Conservation (phyloP, 92 coral and sea anemone species). For the Diadumene lineata region DNA sequence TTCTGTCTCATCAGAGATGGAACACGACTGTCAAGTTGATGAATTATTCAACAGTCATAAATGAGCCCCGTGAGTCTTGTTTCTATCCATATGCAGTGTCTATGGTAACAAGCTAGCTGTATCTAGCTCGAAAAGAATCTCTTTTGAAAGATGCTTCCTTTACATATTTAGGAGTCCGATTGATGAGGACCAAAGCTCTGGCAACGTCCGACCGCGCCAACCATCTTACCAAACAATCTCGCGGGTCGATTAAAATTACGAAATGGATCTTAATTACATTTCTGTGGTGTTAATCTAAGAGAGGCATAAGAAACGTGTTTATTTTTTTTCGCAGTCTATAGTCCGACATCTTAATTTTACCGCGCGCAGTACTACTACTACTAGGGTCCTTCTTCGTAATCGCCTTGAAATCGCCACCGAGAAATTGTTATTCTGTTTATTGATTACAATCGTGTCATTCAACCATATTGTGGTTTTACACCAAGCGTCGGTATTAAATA, state of each 20-base stretch:
- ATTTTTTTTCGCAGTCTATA: not conserved
- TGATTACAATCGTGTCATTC: not conserved
- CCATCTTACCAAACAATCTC: not conserved
- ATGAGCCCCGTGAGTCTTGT: constrained; percentile 12
- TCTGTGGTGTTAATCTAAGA: not conserved
- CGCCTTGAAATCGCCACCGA: too few relatives aligned
- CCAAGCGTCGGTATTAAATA: not conserved
- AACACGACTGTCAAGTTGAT: constrained; percentile 13
- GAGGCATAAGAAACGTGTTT: not conserved
- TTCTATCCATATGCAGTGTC: not conserved
- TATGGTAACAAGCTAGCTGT: not conserved
- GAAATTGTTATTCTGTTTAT: not conserved
- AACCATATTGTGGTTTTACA: not conserved
- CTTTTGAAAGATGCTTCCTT: not conserved
- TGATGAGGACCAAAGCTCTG: not conserved
- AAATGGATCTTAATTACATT: not conserved
- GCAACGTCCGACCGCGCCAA: not conserved
- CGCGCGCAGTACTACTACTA: too few relatives aligned
- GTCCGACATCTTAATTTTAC: too few relatives aligned
- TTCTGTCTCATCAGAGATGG: constrained; percentile 15
- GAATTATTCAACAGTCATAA: constrained; percentile 22
- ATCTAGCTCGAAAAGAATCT: not conserved
- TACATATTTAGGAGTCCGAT: not conserved
- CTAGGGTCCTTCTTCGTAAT: not conserved
- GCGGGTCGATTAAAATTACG: not conserved